Percentiles rank a stretch among this genome's conserved stretches.
phyloP scores from a whole-genome alignment of 2,888 invertebrate species.

The Autographa gamma region DNA sequence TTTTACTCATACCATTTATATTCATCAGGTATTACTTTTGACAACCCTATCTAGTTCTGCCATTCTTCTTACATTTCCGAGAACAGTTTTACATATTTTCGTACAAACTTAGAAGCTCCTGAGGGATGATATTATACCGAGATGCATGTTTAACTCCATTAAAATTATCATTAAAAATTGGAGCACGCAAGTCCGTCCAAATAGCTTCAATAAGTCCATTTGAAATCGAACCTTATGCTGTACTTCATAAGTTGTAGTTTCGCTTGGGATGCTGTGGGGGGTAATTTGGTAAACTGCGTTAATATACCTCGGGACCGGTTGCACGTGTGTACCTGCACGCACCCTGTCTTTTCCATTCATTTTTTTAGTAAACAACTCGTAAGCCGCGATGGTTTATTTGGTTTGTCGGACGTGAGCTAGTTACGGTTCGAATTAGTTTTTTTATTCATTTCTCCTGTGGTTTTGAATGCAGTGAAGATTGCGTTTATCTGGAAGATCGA shows the following conservation, averaged over 20 bases:
- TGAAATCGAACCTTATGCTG: slow-evolving; percentile 22
- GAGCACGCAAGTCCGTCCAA: slow-evolving; percentile 63
- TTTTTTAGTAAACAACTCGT: slow-evolving; percentile 59
- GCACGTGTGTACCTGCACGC: slow-evolving; percentile 79
- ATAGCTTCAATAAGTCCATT: slow-evolving; percentile 5
- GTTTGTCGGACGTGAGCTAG: slow-evolving; percentile 65
- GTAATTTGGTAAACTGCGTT: slow-evolving; percentile 80
- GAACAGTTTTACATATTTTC: slow-evolving; percentile 37
- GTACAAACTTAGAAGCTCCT: slow-evolving; percentile 26
- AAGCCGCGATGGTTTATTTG: slow-evolving; percentile 62
- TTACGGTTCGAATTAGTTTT: slow-evolving; percentile 54
- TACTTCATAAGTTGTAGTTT: slow-evolving; percentile 18
- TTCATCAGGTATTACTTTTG: slow-evolving; percentile 53
- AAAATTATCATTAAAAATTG: slow-evolving; percentile 65
- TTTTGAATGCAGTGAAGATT: slow-evolving; percentile 40
- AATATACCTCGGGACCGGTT: slow-evolving; percentile 74
- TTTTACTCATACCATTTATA: slow-evolving; percentile 38
- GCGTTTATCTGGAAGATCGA: slow-evolving; percentile 51
- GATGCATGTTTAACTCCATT: slow-evolving; percentile 70
- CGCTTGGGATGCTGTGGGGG: slow-evolving; percentile 35
- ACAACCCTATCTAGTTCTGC: slow-evolving; percentile 45
- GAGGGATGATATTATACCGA: slow-evolving; percentile 45
- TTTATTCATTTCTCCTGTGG: slow-evolving; percentile 50
- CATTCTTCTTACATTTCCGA: slow-evolving; percentile 27
- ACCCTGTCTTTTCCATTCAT: slow-evolving; percentile 40